Evolutionary conservation across 2,888 invertebrate species (phyloP).

Genomic region (Mythimna lalbum): DNA sequence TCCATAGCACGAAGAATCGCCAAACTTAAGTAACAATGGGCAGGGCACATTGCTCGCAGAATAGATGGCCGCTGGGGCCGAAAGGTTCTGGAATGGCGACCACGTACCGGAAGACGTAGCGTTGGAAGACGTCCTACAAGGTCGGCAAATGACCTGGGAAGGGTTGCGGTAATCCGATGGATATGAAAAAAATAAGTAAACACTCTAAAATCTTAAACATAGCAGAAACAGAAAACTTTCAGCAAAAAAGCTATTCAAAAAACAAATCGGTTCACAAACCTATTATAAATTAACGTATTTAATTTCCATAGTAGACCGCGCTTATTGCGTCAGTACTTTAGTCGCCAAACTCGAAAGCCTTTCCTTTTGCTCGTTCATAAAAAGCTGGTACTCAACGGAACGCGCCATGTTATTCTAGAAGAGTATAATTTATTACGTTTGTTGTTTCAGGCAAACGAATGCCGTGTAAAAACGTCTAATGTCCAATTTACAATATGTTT

Average conservation of each 20-base stretch:
- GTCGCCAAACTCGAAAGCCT: slow-evolving; percentile 66
- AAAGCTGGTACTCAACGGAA: slow-evolving; percentile 69
- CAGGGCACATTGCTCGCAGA: no score
- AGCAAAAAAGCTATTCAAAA: slow-evolving; percentile 8
- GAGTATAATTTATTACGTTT: slow-evolving; percentile 80
- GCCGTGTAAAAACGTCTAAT: slow-evolving; percentile 68
- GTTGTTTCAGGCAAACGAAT: slow-evolving; percentile 68
- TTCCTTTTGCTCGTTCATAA: slow-evolving; percentile 70
- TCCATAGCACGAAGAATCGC: no score
- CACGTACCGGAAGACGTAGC: no score
- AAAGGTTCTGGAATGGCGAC: no score
- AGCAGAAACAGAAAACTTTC: background rate
- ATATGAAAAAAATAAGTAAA: no score
- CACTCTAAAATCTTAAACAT: no score
- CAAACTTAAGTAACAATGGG: no score
- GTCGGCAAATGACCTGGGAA: no score
- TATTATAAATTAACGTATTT: slow-evolving; percentile 35
- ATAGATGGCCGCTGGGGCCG: no score
- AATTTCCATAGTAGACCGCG: slow-evolving; percentile 38
- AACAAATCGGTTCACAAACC: slow-evolving; percentile 35
- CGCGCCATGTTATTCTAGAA: slow-evolving; percentile 74
- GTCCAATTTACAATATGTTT: slow-evolving; percentile 57
- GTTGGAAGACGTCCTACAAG: no score
- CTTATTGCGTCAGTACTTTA: slow-evolving; percentile 76
- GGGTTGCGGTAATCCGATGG: no score